Conservation (phyloP, 2,113 vertebrate genomes). For the Haemorhous mexicanus region DNA sequence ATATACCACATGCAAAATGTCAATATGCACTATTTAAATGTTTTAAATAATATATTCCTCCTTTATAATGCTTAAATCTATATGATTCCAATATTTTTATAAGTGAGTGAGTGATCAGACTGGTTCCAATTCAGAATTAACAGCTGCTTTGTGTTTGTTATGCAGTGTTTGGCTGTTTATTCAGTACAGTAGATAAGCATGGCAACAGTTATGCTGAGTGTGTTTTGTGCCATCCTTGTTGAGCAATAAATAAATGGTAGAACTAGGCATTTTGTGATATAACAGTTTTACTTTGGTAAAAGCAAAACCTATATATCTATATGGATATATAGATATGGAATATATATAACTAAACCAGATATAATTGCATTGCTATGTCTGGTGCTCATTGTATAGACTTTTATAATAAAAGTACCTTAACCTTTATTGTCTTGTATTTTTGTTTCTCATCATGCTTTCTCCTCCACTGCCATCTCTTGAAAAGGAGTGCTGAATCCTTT, state of each 20-base stretch:
- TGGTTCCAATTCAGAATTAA: conserved; percentile 79
- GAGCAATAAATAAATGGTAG: conserved; percentile 88
- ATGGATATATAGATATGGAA: conserved; percentile 73
- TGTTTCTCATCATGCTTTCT: conserved; percentile 39
- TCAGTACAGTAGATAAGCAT: conserved; percentile 83
- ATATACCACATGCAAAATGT: conserved; percentile 82
- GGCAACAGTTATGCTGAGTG: conserved; percentile 76
- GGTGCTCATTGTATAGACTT: conserved; percentile 80
- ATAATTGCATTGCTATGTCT: conserved; percentile 77
- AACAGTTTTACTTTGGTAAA: conserved; percentile 76
- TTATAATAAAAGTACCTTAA: conserved; percentile 83
- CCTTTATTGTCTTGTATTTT: conserved; percentile 66
- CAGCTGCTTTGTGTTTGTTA: conserved; percentile 76
- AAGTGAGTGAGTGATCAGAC: conserved; percentile 77
- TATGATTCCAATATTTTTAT: conserved; percentile 86
- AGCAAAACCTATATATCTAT: conserved; percentile 73
- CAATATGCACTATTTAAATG: conserved; percentile 82
- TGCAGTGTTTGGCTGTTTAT: conserved; percentile 79
- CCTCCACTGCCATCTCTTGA: background rate
- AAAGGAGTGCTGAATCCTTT: background rate
- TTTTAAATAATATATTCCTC: conserved; percentile 88
- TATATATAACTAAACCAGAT: conserved; percentile 74
- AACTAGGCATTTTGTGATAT: conserved; percentile 74
- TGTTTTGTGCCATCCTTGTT: conserved; percentile 86
- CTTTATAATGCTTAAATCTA: conserved; percentile 86